Evolutionary conservation across 2,797 vertebrate species (phyloP), one percentile per base, ranked within the genome.

Genomic region (Nothura maculosa): DNA sequence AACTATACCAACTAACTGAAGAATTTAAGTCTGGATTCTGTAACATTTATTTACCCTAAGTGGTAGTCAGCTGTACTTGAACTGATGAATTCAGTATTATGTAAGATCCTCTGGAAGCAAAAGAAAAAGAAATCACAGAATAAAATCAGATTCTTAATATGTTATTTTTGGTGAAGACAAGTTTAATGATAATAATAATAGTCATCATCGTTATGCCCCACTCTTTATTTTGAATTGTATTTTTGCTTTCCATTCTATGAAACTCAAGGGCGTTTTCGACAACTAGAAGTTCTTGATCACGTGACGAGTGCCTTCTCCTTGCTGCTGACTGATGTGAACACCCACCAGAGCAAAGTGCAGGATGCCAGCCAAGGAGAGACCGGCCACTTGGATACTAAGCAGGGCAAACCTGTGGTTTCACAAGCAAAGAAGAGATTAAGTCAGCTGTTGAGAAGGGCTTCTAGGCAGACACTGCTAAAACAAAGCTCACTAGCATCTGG

Each of bases 231-330:
- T 7, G 68, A 68, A 66, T 70, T 45, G 10, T 9, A 9, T 11
- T 38, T 73, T 90, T 97, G 16, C 43, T 78, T 90, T 79, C 38
- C 25, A 18, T 87, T 93, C 34, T 90, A 25, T 77, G 55, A 81
- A 96, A 64, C n/a, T 83, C 72, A 63, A 99, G 98, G 97, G 94
- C 96, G 97, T 83, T 99, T 99, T 87, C 95, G 67, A 84, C 98
- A 99, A 83, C 87, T 99, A 8, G 85, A 97, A 96, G 98, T 99
- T 69, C 94, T 98, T 63, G 98, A 98, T 92, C 98, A 98, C 1
- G 97, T 99, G 54, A 98, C 98, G 8, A 98, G 92, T 12, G 97
- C 98, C 5, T 98, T 99, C 88, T 98, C 98, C 0, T 98, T 98
- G 70, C 96, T 99, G 93, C 87, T 98, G 78, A 90, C 69, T 0